phyloP scores from a whole-genome alignment of 2,797 vertebrate genomes.

The Chromobotia macracanthus region DNA sequence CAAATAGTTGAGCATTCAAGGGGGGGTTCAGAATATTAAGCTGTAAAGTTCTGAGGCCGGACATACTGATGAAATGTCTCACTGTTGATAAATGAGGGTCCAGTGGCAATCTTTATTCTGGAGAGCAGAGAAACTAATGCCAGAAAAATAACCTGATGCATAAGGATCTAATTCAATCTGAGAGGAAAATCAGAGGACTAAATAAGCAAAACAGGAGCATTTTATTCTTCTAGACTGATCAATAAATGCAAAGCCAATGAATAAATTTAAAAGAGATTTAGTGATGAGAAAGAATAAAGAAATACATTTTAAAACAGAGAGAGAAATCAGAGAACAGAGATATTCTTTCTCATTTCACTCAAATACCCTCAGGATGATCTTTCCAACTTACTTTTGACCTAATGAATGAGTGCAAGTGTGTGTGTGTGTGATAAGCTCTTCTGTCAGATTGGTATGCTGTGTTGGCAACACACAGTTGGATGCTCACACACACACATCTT shows the following conservation, averaged over 20 bases:
- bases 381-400: constrained; percentile 6
- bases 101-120: constrained; percentile 7
- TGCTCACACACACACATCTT: constrained; percentile 41
- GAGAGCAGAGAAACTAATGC: not conserved
- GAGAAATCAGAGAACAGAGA: not conserved
- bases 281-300: constrained; percentile 5
- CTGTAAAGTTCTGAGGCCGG: constrained; percentile 8
- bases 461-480: not conserved
- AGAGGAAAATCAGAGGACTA: constrained; percentile 16
- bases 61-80: constrained; percentile 20
- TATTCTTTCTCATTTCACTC: constrained; percentile 21
- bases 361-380: constrained; percentile 26
- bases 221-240: not conserved
- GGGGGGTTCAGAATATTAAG: constrained; percentile 21
- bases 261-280: not conserved
- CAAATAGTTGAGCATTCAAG: constrained; percentile 16
- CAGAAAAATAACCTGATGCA: constrained; percentile 19
- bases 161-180: constrained; percentile 14
- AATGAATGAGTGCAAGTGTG: constrained; percentile 12
- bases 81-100: constrained; percentile 17
- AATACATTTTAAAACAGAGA: not conserved
- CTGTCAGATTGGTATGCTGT: constrained; percentile 21
- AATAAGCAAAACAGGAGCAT: constrained; percentile 13
- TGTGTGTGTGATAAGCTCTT: constrained; percentile 23
- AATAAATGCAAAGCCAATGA: constrained; percentile 2